Evolutionary conservation across 2,888 invertebrate genomes (phyloP).

Genomic region (Melolontha melolontha): DNA sequence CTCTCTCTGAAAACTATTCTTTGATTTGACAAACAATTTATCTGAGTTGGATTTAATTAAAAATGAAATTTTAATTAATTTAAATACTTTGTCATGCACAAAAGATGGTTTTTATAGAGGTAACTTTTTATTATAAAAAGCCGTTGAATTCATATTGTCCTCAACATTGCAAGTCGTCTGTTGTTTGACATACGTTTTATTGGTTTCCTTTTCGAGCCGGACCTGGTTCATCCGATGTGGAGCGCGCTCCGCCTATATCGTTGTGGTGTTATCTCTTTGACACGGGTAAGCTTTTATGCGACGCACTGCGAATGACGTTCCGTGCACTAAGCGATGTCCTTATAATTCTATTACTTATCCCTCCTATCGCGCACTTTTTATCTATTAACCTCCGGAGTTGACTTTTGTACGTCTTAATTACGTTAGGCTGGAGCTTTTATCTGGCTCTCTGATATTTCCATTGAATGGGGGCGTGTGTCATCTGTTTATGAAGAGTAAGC

Average conservation of each 20-base stretch:
- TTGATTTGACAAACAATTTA: no score
- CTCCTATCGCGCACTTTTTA: conserved; percentile 62
- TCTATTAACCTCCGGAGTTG: conserved; percentile 62
- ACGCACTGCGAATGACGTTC: conserved; percentile 51
- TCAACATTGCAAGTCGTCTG: no score
- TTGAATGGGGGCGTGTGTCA: conserved; percentile 50
- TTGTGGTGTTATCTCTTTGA: conserved; percentile 43
- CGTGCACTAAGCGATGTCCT: conserved; percentile 59
- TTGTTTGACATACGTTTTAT: no score
- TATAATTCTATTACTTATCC: conserved; percentile 64
- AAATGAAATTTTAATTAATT: no score
- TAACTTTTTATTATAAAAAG: no score
- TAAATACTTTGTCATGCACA: no score
- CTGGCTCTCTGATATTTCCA: conserved; percentile 47
- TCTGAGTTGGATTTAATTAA: no score
- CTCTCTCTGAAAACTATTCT: no score
- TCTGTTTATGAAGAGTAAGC: conserved; percentile 45
- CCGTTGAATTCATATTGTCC: no score
- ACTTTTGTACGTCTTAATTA: conserved; percentile 63
- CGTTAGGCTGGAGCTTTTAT: conserved; percentile 50
- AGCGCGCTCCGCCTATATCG: conserved; percentile 27
- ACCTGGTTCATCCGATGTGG: conserved; percentile 5
- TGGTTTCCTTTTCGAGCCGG: background rate
- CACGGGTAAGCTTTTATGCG: conserved; percentile 55
- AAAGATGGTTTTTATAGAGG: no score